Evolutionary conservation across 2,113 vertebrate genomes (phyloP).

Genomic region (Aspiorhynchus laticeps): DNA sequence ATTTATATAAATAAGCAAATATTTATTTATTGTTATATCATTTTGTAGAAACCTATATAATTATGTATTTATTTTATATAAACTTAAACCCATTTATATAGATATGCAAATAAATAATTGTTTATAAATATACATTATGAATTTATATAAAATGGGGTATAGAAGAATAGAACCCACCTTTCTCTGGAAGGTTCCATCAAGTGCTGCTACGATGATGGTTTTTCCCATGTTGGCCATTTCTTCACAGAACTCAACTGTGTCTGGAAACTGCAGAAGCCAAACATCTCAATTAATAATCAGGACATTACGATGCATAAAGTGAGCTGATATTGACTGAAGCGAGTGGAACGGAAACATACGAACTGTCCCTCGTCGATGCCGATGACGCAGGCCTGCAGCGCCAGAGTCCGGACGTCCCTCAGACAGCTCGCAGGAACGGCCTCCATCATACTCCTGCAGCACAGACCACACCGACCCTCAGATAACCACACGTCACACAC

Average conservation of each 20-base stretch:
- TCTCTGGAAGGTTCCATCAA: slow-evolving; percentile 97
- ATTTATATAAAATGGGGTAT: too few relatives aligned
- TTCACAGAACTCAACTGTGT: slow-evolving; percentile 91
- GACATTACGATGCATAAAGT: neutral
- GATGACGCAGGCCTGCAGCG: slow-evolving; percentile 78
- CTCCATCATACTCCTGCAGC: slow-evolving; percentile 86
- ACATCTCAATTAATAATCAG: too few relatives aligned
- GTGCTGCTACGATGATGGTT: slow-evolving; percentile 90
- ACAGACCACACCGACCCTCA: neutral
- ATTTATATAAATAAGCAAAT: too few relatives aligned
- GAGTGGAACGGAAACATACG: slow-evolving; percentile 78
- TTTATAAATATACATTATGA: too few relatives aligned
- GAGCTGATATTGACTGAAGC: neutral
- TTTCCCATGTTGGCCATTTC: slow-evolving; percentile 93
- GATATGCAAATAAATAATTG: too few relatives aligned
- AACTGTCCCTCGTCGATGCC: slow-evolving; percentile 98
- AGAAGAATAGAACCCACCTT: slow-evolving; percentile 74
- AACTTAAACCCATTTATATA: too few relatives aligned
- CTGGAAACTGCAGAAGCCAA: slow-evolving; percentile 82
- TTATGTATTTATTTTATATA: too few relatives aligned
- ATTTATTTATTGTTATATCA: too few relatives aligned
- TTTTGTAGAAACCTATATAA: too few relatives aligned
- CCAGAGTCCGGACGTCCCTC: slow-evolving; percentile 74
- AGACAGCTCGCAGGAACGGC: slow-evolving; percentile 83
- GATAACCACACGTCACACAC: neutral